These are phyloP conservation scores for Eremobia ochroleuca DNA, from an alignment of 2,888 invertebrate species.

Conservation along the genomic window DNA sequence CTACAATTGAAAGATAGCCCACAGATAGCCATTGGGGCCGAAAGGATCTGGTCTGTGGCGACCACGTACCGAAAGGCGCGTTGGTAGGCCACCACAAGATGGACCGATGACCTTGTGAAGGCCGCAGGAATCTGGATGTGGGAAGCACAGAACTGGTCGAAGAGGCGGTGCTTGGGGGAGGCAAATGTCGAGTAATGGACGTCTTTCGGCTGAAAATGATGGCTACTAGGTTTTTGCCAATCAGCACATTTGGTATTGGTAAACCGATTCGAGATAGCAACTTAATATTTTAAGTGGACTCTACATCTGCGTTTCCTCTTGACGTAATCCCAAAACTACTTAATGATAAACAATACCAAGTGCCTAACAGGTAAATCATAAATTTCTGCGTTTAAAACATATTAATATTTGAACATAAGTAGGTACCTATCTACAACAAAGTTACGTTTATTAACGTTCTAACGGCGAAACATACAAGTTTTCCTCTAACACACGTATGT, in stretches of 20 bases:
- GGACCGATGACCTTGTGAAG: background rate
- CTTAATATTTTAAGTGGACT: background rate
- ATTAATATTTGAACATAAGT: background rate
- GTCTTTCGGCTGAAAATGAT: background rate
- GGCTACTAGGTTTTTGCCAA: background rate
- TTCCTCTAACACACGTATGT: background rate
- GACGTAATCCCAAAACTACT: background rate
- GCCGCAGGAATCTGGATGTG: no score
- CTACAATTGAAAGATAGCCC: background rate
- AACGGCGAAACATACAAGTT: conserved; percentile 8
- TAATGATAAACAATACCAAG: conserved; percentile 4
- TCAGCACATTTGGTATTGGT: background rate
- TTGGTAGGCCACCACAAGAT: background rate
- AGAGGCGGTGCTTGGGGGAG: background rate
- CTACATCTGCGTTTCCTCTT: background rate
- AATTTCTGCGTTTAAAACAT: background rate
- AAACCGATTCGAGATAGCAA: background rate
- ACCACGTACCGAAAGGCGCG: background rate
- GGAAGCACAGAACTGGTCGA: background rate
- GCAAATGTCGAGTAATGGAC: background rate
- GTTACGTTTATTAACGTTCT: conserved; percentile 20
- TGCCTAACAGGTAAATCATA: conserved; percentile 25
- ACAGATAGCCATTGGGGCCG: background rate
- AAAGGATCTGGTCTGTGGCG: background rate
- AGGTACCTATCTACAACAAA: background rate